A percentile compares a stretch with the other conserved stretches of the same genome.
These are phyloP conservation scores for Perca flavescens DNA, from an alignment of 2,113 vertebrate species.

Conservation along the genomic window DNA sequence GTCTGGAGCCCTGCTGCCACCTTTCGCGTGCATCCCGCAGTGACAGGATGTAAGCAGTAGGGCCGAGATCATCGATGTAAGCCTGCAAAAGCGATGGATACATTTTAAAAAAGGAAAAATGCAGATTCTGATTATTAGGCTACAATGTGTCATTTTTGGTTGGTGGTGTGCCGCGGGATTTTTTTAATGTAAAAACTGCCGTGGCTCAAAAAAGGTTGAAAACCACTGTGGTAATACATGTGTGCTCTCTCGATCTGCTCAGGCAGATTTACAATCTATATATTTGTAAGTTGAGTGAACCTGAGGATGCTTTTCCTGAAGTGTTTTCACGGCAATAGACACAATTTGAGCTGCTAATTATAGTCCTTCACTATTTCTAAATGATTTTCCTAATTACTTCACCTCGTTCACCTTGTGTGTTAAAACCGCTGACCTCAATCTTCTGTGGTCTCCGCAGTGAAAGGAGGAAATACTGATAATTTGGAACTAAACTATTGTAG, in stretches of 20 bases:
- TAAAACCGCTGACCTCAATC: constrained; percentile 5
- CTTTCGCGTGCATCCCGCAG: no score
- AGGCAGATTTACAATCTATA: not conserved
- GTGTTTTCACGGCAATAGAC: constrained; percentile 8
- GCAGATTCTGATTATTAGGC: no score
- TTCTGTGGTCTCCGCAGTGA: not conserved
- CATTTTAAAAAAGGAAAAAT: no score
- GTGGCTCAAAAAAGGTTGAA: no score
- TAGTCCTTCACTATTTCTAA: constrained; percentile 1
- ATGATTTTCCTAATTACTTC: constrained; percentile 18
- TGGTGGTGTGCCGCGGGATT: no score
- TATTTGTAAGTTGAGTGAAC: not conserved
- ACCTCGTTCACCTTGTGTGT: constrained; percentile 2
- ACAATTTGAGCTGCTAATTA: constrained; percentile 22
- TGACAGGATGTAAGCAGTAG: no score
- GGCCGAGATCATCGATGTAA: no score
- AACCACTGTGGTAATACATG: no score
- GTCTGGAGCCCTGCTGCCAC: no score
- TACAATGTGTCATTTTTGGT: no score
- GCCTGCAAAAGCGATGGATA: no score
- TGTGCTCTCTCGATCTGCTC: not conserved
- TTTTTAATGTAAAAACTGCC: no score
- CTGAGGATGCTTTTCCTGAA: not conserved
- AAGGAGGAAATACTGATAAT: constrained; percentile 7
- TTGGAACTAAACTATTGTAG: not conserved